Evolutionary conservation across 2,888 invertebrate species (phyloP).

Genomic region (Tetropium fuscum): DNA sequence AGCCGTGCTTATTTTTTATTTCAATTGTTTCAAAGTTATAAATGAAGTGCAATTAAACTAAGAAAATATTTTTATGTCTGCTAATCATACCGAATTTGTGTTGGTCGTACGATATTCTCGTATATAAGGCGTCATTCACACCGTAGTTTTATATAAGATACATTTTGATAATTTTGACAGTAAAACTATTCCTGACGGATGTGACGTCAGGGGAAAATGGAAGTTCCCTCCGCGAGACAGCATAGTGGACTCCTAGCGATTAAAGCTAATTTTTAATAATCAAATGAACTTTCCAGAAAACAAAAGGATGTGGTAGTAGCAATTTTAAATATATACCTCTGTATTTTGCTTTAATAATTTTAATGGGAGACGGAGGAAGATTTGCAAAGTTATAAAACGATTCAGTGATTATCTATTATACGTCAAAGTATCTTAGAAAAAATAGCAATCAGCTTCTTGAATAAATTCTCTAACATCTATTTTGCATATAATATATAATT

Average conservation of each 20-base stretch:
- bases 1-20: too few relatives aligned
- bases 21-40: too few relatives aligned
- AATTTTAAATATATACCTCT: constrained; percentile 47
- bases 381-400: constrained; percentile 50
- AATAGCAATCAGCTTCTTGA: neutral
- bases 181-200: constrained; percentile 48
- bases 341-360: constrained; percentile 46
- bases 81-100: too few relatives aligned
- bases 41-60: too few relatives aligned
- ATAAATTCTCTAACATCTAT: neutral
- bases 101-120: too few relatives aligned
- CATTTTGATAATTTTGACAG: constrained; percentile 54
- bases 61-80: too few relatives aligned
- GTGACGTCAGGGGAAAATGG: constrained; percentile 62
- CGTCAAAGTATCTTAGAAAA: constrained; percentile 3
- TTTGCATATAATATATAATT: neutral
- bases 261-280: constrained; percentile 51
- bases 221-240: constrained; percentile 63
- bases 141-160: constrained; percentile 40
- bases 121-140: constrained; percentile 24
- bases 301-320: constrained; percentile 49
- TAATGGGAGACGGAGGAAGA: constrained; percentile 43
- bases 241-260: constrained; percentile 54
- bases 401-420: neutral
- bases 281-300: constrained; percentile 43